phyloP scores from a whole-genome alignment of 2,113 vertebrate species.

The Platycercus adscitus region DNA sequence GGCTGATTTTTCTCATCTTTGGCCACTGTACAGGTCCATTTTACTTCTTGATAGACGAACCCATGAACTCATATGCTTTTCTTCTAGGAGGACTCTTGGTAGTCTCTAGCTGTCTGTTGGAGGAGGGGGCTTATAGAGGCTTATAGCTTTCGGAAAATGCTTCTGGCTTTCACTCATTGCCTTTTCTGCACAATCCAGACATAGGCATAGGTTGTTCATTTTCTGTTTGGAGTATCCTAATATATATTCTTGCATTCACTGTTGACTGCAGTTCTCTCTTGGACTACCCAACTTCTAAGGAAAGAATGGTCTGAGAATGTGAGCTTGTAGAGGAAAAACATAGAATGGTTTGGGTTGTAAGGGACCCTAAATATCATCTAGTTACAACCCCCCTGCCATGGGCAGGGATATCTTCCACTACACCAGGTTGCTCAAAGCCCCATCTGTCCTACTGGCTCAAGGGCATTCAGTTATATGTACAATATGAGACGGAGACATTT shows the following conservation, averaged over 20 bases:
- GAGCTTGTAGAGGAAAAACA: background rate
- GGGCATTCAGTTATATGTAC: fast-evolving
- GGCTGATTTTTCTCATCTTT: background rate
- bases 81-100: background rate
- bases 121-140: background rate
- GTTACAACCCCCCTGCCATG: background rate
- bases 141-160: background rate
- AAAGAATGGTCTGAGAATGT: background rate
- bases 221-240: background rate
- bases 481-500: background rate
- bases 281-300: background rate
- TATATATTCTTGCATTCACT: background rate
- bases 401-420: background rate
- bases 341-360: background rate
- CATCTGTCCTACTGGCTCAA: background rate
- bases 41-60: background rate
- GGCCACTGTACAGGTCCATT: background rate
- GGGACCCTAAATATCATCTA: background rate
- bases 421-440: background rate
- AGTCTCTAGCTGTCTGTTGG: background rate
- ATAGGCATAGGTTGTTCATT: background rate
- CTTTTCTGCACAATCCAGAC: background rate
- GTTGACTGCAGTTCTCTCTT: background rate
- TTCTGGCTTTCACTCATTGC: background rate
- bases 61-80: background rate